Evolutionary conservation across 2,113 vertebrate genomes (phyloP).

Genomic region (Trachemys scripta): DNA sequence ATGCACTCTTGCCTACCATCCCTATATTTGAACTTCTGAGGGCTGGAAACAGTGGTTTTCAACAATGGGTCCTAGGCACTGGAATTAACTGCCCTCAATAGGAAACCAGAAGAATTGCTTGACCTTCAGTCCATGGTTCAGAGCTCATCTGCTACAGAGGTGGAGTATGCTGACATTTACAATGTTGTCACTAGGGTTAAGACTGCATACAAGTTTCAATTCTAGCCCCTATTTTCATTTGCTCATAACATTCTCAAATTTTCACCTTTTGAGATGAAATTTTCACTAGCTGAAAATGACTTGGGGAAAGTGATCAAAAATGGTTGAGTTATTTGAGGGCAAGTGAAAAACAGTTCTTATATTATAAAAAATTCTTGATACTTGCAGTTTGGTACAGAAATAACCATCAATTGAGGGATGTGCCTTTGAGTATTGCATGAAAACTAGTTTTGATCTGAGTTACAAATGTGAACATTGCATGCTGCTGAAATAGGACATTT

Average conservation of each 20-base stretch:
- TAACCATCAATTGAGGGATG: not conserved
- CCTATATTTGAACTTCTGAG: not conserved
- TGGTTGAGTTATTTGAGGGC: not conserved
- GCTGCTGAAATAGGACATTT: not conserved
- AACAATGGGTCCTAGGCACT: not conserved
- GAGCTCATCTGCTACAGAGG: not conserved
- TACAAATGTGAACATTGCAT: not conserved
- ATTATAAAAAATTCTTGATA: not conserved
- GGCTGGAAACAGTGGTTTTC: not conserved
- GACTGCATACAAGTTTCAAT: not conserved
- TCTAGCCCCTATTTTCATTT: fast-evolving
- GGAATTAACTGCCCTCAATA: not conserved
- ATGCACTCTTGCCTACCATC: not conserved
- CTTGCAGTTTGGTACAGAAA: not conserved
- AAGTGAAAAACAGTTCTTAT: not conserved
- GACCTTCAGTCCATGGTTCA: not conserved
- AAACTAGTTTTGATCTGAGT: not conserved
- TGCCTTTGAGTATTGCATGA: not conserved
- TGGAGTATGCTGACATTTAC: not conserved
- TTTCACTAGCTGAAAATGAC: not conserved
- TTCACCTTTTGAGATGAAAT: not conserved
- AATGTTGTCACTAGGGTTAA: not conserved
- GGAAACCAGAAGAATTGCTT: not conserved
- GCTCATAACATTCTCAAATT: not conserved
- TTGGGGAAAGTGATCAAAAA: not conserved